These are phyloP conservation scores for Micronisus gabar DNA, from an alignment of 2,113 vertebrate genomes.

Conservation along the genomic window DNA sequence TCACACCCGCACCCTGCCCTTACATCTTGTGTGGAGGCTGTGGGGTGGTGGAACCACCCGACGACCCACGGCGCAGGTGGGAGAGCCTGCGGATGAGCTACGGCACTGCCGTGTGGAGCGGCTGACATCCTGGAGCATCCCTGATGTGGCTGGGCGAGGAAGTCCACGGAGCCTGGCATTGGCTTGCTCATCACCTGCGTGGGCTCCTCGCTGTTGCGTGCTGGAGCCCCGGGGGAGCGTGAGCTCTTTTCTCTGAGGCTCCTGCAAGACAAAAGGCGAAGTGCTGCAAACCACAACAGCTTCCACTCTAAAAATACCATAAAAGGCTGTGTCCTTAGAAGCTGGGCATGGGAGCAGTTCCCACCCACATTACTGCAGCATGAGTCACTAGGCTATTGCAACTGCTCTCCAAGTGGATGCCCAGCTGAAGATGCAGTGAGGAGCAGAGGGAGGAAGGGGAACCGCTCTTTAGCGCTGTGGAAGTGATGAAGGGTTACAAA, in stretches of 20 bases:
- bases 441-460: not conserved
- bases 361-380: conserved; percentile 59
- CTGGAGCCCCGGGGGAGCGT: not conserved
- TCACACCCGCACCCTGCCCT: fast-evolving
- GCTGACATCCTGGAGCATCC: not conserved
- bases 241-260: not conserved
- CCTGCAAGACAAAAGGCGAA: not conserved
- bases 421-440: not conserved
- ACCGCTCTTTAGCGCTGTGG: fast-evolving
- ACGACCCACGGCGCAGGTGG: fast-evolving
- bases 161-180: not conserved
- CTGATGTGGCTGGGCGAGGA: fast-evolving
- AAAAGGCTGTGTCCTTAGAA: conserved; percentile 62
- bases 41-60: not conserved
- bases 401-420: not conserved
- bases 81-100: not conserved
- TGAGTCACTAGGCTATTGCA: conserved; percentile 51
- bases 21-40: fast-evolving
- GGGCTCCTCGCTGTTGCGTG: not conserved
- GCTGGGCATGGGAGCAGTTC: conserved; percentile 48
- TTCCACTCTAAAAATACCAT: conserved; percentile 61
- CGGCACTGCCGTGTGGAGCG: fast-evolving
- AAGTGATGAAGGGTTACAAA: not conserved
- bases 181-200: not conserved
- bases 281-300: not conserved